Evolutionary conservation across 2,113 vertebrate genomes (phyloP), one percentile per base, ranked within the genome.

Genomic region (Piaya cayana): DNA sequence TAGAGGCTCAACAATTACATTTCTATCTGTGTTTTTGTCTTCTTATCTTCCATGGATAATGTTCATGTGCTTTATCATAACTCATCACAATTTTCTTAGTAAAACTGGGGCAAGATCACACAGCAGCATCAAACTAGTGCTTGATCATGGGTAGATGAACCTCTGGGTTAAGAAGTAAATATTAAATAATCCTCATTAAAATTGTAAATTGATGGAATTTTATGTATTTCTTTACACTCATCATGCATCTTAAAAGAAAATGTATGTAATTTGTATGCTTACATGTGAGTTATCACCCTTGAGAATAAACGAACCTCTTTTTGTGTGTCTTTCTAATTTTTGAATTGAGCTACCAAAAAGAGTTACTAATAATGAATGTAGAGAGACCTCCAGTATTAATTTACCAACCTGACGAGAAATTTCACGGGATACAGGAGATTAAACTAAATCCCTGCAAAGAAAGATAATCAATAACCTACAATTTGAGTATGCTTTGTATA

Each of bases 361-460:
- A 6, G 10, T 42, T 74, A 14, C 55, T 83, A 93, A 92, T 21
- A 55, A 77, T 32, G 19, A 52, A 55, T 50, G 34, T 62, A 26
- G 9, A 94, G 36, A 52, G 14, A 65, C 1, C 7, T 7, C 39
- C 14, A 70, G 21, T 43, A 75, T 81, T 88, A 3, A 30, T 94
- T 90, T 83, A 69, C 26, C 23, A 80, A 15, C 26, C 17, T 42
- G 37, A 67, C 5, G 12, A 84, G 75, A 86, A 86, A 56, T 86
- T 86, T 77, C 55, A 67, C 5, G 11, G 37, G 42, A 82, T 67
- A 50, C 20, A 68, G 43, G 45, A 86, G 32, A 63, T 18, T 69
- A 87, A 93, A 69, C 17, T 56, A 59, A 90, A 86, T 75, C 21
- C 16, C n/a, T 94, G 60, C 25, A 78, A 83, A 84, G 60, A 47